These are phyloP conservation scores for Mechanitis messenoides DNA, from an alignment of 2,888 invertebrate genomes.

Conservation along the genomic window DNA sequence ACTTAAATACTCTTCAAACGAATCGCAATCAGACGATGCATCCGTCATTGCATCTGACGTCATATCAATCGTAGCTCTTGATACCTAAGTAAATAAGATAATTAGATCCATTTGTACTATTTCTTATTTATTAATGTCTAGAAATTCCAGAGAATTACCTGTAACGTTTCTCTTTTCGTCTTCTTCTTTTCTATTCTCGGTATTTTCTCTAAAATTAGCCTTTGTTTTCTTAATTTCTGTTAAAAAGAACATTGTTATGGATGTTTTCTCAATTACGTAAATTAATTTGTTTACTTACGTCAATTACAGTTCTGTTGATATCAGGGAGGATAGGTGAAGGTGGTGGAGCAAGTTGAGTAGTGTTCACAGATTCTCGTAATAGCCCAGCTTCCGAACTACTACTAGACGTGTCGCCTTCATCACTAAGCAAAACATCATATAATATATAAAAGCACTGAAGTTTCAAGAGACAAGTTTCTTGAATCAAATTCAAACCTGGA, in stretches of 20 bases:
- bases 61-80: constrained; percentile 76
- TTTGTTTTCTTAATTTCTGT: constrained; percentile 57
- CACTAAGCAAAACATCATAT: constrained; percentile 66
- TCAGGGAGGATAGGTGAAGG: constrained; percentile 80
- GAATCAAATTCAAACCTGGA: constrained; percentile 79
- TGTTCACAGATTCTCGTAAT: constrained; percentile 70
- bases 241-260: constrained; percentile 26
- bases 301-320: constrained; percentile 49
- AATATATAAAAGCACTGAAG: constrained; percentile 9
- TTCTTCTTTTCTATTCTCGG: constrained; percentile 65
- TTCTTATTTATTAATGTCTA: not conserved
- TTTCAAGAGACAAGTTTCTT: too few relatives aligned
- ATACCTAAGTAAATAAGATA: constrained; percentile 57
- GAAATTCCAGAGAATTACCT: constrained; percentile 51
- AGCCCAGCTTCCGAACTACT: constrained; percentile 81
- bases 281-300: constrained; percentile 39
- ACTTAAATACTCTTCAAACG: constrained; percentile 64
- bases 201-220: constrained; percentile 63
- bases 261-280: not conserved
- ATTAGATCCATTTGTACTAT: not conserved
- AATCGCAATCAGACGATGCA: constrained; percentile 78
- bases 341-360: constrained; percentile 78
- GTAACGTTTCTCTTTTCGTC: constrained; percentile 75
- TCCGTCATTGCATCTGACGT: constrained; percentile 83
- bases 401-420: constrained; percentile 86